These are phyloP conservation scores for Lytechinus variegatus DNA, from an alignment of 35 echinoderm and acorn worm species.

Conservation along the genomic window DNA sequence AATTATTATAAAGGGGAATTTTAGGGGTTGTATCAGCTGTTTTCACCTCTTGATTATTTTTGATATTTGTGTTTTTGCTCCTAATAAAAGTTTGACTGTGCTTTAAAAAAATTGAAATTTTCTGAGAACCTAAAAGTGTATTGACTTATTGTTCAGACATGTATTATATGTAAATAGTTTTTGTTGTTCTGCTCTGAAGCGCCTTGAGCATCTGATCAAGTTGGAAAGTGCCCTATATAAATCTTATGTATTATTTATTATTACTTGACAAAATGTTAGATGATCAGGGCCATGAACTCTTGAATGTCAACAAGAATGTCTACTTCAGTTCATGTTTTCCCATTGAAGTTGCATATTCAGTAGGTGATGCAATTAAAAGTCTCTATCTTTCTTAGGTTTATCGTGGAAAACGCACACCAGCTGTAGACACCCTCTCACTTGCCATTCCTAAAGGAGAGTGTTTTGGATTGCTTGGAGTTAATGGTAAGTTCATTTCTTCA, in stretches of 20 bases:
- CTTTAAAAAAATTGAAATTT: too few species aligned
- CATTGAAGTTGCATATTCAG: not conserved
- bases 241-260: too few species aligned
- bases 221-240: too few species aligned
- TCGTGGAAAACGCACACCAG: constrained; percentile 66
- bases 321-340: not conserved
- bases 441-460: constrained; percentile 95
- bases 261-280: too few species aligned
- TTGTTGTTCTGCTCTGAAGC: too few species aligned
- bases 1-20: not conserved
- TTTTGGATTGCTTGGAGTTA: constrained; percentile 97
- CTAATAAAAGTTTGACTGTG: not conserved
- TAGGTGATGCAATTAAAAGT: not conserved
- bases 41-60: not conserved
- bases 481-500: constrained; percentile 66
- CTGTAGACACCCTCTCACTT: constrained; percentile 81
- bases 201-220: too few species aligned
- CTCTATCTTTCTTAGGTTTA: constrained; percentile 52
- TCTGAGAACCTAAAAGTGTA: too few species aligned
- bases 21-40: not conserved
- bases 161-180: too few species aligned
- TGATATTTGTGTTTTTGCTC: not conserved
- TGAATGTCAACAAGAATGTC: too few species aligned
- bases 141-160: too few species aligned
- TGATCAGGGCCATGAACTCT: too few species aligned